Evolutionary conservation across 2,888 invertebrate genomes (phyloP).

Genomic region (Drosophila picticornis): DNA sequence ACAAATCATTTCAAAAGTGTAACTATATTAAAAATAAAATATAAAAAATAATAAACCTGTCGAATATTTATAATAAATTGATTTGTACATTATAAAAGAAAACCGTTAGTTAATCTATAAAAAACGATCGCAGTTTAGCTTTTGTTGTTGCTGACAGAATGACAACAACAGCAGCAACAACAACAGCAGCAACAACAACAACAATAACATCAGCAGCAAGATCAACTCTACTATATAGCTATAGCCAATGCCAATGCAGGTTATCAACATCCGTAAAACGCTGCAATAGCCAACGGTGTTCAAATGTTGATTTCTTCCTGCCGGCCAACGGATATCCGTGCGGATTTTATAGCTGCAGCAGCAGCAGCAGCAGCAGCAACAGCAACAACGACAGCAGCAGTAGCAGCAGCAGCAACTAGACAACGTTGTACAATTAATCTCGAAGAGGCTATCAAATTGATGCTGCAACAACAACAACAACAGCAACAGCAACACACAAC

Average conservation of each 20-base stretch:
- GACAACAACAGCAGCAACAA: constrained; percentile 46
- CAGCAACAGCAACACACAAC: constrained; percentile 40
- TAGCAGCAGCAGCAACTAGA: constrained; percentile 31
- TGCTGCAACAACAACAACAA: constrained; percentile 56
- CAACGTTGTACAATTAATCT: constrained; percentile 68
- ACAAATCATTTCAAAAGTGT: background rate
- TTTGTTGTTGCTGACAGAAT: constrained; percentile 63
- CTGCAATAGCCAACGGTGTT: constrained; percentile 73
- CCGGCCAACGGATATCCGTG: constrained; percentile 83
- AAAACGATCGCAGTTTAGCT: constrained; percentile 14
- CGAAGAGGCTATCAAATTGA: constrained; percentile 77
- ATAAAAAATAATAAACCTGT: background rate
- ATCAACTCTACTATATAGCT: constrained; percentile 57
- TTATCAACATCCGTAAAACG: constrained; percentile 77
- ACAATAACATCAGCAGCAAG: constrained; percentile 36
- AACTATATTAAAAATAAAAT: background rate
- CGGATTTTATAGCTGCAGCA: constrained; percentile 74
- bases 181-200: constrained; percentile 34
- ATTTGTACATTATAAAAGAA: constrained; percentile 2
- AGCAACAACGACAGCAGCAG: constrained; percentile 15
- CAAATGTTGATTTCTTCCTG: constrained; percentile 83
- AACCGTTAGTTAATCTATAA: constrained; percentile 13
- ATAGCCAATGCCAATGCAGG: constrained; percentile 69
- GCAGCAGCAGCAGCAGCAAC: constrained; percentile 29
- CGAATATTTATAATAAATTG: background rate